A percentile compares a stretch with the other conserved stretches of the same genome.
These are phyloP conservation scores for Anastrepha obliqua DNA, from an alignment of 1,140 invertebrate species.

Conservation along the genomic window DNA sequence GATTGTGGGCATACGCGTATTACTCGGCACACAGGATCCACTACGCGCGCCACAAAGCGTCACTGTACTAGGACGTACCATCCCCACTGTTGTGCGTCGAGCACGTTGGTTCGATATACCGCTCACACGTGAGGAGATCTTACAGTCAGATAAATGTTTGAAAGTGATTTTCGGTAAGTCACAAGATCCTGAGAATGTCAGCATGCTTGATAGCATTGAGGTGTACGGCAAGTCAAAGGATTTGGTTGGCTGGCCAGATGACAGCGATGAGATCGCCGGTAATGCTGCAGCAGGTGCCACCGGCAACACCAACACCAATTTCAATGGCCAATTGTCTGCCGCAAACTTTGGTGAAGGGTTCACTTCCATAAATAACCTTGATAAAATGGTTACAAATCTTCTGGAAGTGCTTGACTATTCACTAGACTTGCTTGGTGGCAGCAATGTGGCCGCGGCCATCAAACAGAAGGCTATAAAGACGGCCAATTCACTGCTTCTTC, in stretches of 20 bases:
- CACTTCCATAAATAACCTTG: slow-evolving; percentile 70
- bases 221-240: slow-evolving; percentile 96
- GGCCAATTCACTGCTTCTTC: slow-evolving; percentile 86
- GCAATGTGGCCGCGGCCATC: slow-evolving; percentile 71
- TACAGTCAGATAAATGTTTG: slow-evolving; percentile 94
- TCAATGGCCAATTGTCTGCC: slow-evolving; percentile 48
- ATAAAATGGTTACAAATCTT: slow-evolving; percentile 82
- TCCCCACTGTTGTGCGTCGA: slow-evolving; percentile 84
- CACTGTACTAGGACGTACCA: slow-evolving; percentile 87
- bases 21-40: slow-evolving; percentile 90
- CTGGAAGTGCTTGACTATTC: slow-evolving; percentile 86
- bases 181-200: slow-evolving; percentile 90
- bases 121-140: slow-evolving; percentile 93
- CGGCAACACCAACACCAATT: background rate
- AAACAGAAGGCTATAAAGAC: slow-evolving; percentile 82
- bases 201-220: slow-evolving; percentile 95
- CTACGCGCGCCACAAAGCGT: slow-evolving; percentile 83
- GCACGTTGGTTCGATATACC: slow-evolving; percentile 97
- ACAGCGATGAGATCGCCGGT: slow-evolving; percentile 87
- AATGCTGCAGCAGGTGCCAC: background rate
- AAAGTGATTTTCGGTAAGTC: slow-evolving; percentile 93
- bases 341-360: slow-evolving; percentile 63
- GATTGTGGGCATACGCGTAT: slow-evolving; percentile 89
- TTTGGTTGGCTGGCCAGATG: slow-evolving; percentile 97
- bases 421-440: slow-evolving; percentile 74